Conservation (phyloP, 2,797 vertebrate species). For the Lacerta agilis region DNA sequence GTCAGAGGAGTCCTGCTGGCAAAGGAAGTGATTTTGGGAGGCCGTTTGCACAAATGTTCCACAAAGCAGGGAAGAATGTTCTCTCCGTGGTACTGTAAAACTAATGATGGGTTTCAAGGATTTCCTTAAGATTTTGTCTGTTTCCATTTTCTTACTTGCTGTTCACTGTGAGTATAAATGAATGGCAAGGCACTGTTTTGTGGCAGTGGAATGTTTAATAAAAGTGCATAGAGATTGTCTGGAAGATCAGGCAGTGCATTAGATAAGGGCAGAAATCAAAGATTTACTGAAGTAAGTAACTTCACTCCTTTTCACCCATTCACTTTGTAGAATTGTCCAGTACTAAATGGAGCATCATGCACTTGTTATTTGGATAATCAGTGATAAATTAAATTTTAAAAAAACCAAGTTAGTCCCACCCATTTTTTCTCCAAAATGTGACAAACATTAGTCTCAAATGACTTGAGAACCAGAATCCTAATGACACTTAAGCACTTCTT, state of each 20-base stretch:
- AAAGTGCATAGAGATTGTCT: constrained; percentile 16
- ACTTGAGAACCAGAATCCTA: not conserved
- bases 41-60: not conserved
- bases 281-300: not conserved
- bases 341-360: not conserved
- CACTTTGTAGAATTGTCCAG: not conserved
- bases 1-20: not conserved
- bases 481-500: not conserved
- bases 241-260: not conserved
- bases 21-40: constrained; percentile 21
- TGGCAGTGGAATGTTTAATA: not conserved
- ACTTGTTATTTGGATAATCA: not conserved
- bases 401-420: not conserved
- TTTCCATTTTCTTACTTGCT: not conserved
- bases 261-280: constrained; percentile 11
- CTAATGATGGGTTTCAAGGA: not conserved
- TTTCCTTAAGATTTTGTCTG: not conserved
- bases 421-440: not conserved
- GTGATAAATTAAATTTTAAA: not conserved
- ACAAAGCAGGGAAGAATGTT: constrained; percentile 17
- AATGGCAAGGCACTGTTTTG: constrained; percentile 16
- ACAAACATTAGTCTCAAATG: not conserved
- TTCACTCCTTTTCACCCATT: not conserved
- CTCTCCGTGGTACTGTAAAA: not conserved
- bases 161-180: not conserved